Percentiles rank a stretch among this genome's conserved stretches.
phyloP scores from a whole-genome alignment of 1,140 invertebrate genomes.

The Lepidurus couesii region DNA sequence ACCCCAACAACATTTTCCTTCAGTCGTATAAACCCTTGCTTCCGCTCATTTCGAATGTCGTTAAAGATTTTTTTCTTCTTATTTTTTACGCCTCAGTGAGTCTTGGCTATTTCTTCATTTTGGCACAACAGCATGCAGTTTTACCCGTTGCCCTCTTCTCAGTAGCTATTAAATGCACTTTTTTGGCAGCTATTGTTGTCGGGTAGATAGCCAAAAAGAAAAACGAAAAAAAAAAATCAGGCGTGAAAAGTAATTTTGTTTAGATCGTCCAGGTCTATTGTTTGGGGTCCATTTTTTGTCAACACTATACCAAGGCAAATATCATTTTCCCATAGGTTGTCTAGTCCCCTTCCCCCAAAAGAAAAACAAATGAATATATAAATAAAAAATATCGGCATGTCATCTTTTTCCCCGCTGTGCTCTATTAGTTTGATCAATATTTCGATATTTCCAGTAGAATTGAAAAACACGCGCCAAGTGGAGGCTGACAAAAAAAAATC shows the following conservation, averaged over 20 bases:
- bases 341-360: neutral
- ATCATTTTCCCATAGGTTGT: conserved; percentile 1
- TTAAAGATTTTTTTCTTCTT: neutral
- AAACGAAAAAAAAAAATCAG: neutral
- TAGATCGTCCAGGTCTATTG: neutral
- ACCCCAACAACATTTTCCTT: neutral
- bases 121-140: neutral
- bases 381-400: neutral
- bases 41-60: neutral
- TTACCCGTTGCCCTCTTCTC: neutral
- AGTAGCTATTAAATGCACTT: neutral
- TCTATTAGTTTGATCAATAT: neutral
- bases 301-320: neutral
- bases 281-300: neutral
- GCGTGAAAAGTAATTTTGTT: neutral
- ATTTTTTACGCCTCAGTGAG: neutral
- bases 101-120: neutral
- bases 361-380: neutral
- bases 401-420: neutral
- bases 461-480: neutral
- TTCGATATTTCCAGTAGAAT: conserved; percentile 14
- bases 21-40: neutral
- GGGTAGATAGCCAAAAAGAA: neutral
- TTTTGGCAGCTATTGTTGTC: neutral
- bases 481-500: neutral